Percentiles rank a stretch among this genome's conserved stretches.
phyloP scores from a whole-genome alignment of 2,113 vertebrate genomes.

The Mandrillus leucophaeus region DNA sequence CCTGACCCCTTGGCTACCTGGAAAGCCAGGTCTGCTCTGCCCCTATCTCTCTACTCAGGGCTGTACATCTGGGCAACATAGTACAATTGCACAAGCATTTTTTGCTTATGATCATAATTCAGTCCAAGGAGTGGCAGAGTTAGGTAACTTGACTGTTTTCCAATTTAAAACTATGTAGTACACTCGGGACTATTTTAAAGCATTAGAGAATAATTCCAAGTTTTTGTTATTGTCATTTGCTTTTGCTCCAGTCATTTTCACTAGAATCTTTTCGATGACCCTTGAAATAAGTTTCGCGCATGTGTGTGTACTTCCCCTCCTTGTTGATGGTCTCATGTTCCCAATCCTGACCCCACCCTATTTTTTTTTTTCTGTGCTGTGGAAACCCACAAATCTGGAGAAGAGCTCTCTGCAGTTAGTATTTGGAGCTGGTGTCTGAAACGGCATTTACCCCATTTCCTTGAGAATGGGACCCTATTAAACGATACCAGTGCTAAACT shows the following conservation, averaged over 20 bases:
- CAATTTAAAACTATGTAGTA: background rate
- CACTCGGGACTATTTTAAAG: slow-evolving; percentile 18
- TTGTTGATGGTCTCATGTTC: background rate
- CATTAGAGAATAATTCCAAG: background rate
- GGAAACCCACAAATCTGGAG: slow-evolving; percentile 11
- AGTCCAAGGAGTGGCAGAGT: background rate
- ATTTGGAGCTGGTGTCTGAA: background rate
- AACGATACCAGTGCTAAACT: background rate
- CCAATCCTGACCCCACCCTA: background rate
- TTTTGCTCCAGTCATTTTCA: slow-evolving; percentile 45
- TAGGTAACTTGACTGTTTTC: slow-evolving; percentile 46
- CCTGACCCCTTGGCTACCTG: rapidly evolving
- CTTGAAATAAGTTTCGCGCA: background rate
- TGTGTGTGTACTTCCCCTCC: background rate
- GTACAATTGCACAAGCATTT: too few relatives aligned
- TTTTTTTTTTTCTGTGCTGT: background rate
- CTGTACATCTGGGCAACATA: background rate
- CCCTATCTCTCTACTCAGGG: background rate
- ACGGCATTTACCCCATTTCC: background rate
- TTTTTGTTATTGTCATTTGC: background rate
- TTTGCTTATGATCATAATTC: background rate
- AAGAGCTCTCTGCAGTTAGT: background rate
- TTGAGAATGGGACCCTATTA: background rate
- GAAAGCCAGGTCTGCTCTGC: background rate
- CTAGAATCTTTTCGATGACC: slow-evolving; percentile 11